A percentile compares a stretch with the other conserved stretches of the same genome.
phyloP scores from a whole-genome alignment of 2,797 vertebrate species.

The Steatocranus sp. region DNA sequence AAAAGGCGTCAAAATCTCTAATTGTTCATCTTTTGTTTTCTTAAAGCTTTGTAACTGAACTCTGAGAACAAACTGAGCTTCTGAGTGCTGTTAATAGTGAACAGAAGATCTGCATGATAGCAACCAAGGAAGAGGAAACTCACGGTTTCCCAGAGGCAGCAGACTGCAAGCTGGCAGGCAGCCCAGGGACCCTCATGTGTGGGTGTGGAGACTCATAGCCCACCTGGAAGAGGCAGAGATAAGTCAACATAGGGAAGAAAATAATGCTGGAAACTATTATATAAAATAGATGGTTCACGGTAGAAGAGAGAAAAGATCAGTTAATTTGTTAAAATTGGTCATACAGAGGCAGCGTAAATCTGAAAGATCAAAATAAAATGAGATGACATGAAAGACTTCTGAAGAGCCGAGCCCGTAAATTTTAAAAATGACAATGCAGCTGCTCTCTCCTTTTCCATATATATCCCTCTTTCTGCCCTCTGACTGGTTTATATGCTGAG shows the following conservation, averaged over 20 bases:
- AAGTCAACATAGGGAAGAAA: background rate
- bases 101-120: constrained; percentile 6
- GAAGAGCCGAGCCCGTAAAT: constrained; percentile 5
- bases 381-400: constrained; percentile 4
- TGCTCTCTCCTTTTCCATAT: background rate
- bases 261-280: background rate
- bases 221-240: constrained; percentile 59
- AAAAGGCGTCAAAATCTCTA: background rate
- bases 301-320: background rate
- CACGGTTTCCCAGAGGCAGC: constrained; percentile 77
- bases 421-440: background rate
- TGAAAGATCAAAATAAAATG: constrained; percentile 6
- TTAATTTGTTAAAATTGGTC: background rate
- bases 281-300: background rate
- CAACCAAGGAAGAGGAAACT: constrained; percentile 31
- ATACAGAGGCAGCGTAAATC: background rate
- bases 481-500: constrained; percentile 26
- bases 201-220: constrained; percentile 80
- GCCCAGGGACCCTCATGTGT: constrained; percentile 73
- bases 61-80: background rate
- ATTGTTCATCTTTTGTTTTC: background rate
- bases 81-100: background rate
- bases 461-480: background rate
- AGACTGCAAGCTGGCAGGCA: constrained; percentile 80
- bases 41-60: background rate